Evolutionary conservation across 2,888 invertebrate genomes (phyloP).

Genomic region (Apamea anceps): DNA sequence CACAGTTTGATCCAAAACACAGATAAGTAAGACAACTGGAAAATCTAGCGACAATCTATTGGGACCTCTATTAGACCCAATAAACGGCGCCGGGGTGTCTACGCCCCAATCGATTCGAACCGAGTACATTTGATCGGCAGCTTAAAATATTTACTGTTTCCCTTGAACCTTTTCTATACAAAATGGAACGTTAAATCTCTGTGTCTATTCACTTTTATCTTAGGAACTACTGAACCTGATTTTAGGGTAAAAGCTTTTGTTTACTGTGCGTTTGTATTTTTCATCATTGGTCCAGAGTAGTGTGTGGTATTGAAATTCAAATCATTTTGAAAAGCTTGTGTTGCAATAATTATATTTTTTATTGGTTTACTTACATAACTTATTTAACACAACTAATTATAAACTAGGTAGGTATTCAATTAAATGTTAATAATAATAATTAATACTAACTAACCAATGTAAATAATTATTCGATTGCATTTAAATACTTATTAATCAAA

Average conservation of each 20-base stretch:
- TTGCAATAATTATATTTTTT: background rate
- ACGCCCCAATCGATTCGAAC: slow-evolving; percentile 49
- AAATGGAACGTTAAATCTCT: slow-evolving; percentile 55
- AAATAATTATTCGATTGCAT: too few relatives aligned
- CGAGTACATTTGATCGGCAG: slow-evolving; percentile 56
- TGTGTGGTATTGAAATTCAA: background rate
- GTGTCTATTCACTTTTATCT: slow-evolving; percentile 58
- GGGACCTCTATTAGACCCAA: slow-evolving; percentile 44
- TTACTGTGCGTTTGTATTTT: slow-evolving; percentile 14
- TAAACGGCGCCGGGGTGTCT: slow-evolving; percentile 43
- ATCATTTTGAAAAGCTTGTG: too few relatives aligned
- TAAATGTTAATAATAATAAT: too few relatives aligned
- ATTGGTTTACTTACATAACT: too few relatives aligned
- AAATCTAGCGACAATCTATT: slow-evolving; percentile 47
- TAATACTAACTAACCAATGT: too few relatives aligned
- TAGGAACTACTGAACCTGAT: slow-evolving; percentile 42
- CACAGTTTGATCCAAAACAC: slow-evolving; percentile 16
- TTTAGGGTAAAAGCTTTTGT: slow-evolving; percentile 29
- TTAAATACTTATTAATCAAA: background rate
- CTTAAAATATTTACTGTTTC: slow-evolving; percentile 57
- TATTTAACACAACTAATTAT: too few relatives aligned
- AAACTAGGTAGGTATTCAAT: too few relatives aligned
- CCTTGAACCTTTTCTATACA: slow-evolving; percentile 49
- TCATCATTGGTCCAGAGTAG: background rate
- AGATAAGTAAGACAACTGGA: slow-evolving; percentile 30